Percentiles rank a stretch among this genome's conserved stretches.
Evolutionary conservation across 2,113 vertebrate genomes (phyloP).

Genomic region (Nicator chloris): DNA sequence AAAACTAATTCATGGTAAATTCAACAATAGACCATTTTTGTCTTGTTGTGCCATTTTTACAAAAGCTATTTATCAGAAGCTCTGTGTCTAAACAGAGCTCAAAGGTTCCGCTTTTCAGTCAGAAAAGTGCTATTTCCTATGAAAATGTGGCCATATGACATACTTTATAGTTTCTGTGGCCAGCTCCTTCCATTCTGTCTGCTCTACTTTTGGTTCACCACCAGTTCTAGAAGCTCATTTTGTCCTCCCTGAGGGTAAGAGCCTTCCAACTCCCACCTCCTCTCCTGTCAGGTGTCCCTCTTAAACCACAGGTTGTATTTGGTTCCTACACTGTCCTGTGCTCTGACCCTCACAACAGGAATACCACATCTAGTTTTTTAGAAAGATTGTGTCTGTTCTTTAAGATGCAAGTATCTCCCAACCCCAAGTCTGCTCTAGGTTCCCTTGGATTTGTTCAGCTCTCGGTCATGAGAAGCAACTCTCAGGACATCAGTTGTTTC

Average conservation of each 20-base stretch:
- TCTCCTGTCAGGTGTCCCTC: neutral
- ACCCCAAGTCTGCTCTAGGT: neutral
- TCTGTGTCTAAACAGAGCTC: neutral
- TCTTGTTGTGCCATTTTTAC: neutral
- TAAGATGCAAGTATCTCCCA: neutral
- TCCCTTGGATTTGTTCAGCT: neutral
- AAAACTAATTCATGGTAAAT: neutral
- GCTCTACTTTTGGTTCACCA: neutral
- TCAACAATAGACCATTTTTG: neutral
- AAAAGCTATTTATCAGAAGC: neutral
- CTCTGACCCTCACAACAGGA: neutral
- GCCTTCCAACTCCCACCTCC: neutral
- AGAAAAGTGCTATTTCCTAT: neutral
- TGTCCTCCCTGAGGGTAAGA: neutral
- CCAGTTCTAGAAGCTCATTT: neutral
- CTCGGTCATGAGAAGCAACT: neutral
- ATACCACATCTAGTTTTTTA: neutral
- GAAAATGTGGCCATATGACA: neutral
- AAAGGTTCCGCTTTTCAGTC: neutral
- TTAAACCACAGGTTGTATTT: neutral
- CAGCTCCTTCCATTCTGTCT: neutral
- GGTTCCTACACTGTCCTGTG: neutral
- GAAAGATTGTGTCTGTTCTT: neutral
- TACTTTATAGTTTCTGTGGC: neutral
- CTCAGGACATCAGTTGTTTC: neutral